Percentiles rank a stretch among this genome's conserved stretches.
phyloP scores from a whole-genome alignment of 92 coral and sea anemone species.

The Hydrozoanthus gracilis region DNA sequence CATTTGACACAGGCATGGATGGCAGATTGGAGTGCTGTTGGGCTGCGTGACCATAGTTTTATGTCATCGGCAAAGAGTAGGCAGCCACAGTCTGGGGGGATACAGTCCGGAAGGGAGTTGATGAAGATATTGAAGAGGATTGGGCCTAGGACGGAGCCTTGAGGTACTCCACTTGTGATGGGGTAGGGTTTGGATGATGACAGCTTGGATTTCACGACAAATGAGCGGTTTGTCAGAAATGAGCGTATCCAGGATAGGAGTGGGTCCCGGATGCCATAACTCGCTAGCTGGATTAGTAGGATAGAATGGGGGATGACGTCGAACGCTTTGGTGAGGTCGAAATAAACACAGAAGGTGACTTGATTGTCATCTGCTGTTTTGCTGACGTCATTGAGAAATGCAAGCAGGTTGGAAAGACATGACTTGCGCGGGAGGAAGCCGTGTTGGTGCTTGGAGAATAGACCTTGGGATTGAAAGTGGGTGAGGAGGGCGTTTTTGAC shows the following conservation, averaged over 20 bases:
- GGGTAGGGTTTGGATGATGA: no score
- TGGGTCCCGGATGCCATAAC: background rate
- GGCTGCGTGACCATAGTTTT: background rate
- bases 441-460: background rate
- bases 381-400: background rate
- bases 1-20: no score
- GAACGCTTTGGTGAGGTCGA: background rate
- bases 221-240: no score
- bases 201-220: no score
- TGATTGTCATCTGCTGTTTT: background rate
- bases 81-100: background rate
- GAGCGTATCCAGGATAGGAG: no score
- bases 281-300: background rate
- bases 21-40: no score
- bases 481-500: background rate
- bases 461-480: background rate
- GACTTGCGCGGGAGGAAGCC: background rate
- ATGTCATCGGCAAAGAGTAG: background rate
- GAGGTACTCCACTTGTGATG: background rate
- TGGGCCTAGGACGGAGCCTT: background rate
- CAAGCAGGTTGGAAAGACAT: background rate
- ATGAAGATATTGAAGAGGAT: background rate
- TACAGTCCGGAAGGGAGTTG: background rate
- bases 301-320: background rate
- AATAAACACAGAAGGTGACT: background rate